Conservation (phyloP, 2,888 invertebrate genomes). For the Margaritifera margaritifera region DNA sequence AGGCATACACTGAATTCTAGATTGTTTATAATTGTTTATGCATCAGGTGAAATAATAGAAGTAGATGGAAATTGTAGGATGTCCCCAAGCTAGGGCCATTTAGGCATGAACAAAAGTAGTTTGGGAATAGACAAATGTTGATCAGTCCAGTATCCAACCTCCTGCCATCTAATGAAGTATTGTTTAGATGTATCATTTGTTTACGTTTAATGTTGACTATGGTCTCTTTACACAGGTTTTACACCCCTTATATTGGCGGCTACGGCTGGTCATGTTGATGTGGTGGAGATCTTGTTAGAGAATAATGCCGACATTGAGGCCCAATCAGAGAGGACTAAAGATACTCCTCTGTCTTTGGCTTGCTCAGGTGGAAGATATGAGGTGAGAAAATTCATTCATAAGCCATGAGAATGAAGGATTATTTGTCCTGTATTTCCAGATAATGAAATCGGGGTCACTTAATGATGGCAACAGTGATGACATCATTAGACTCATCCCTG, state of each 20-base stretch:
- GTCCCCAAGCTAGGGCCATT: no score
- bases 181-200: neutral
- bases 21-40: no score
- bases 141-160: no score
- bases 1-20: no score
- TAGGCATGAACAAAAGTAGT: no score
- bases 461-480: no score
- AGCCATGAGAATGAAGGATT: neutral
- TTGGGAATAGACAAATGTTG: no score
- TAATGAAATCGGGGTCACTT: neutral
- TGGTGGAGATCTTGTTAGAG: slow-evolving; percentile 93
- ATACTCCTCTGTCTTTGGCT: slow-evolving; percentile 96
- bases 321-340: slow-evolving; percentile 98
- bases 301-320: slow-evolving; percentile 98
- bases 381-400: slow-evolving; percentile 70
- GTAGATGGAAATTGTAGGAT: no score
- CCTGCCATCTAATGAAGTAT: neutral
- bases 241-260: slow-evolving; percentile 97
- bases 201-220: neutral
- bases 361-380: slow-evolving; percentile 98
- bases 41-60: no score
- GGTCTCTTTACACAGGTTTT: slow-evolving; percentile 79
- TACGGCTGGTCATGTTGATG: slow-evolving; percentile 91
- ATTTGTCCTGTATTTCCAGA: neutral
- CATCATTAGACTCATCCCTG: no score